Conservation (phyloP, 2,797 vertebrate genomes). For the Eleutherodactylus coqui region DNA sequence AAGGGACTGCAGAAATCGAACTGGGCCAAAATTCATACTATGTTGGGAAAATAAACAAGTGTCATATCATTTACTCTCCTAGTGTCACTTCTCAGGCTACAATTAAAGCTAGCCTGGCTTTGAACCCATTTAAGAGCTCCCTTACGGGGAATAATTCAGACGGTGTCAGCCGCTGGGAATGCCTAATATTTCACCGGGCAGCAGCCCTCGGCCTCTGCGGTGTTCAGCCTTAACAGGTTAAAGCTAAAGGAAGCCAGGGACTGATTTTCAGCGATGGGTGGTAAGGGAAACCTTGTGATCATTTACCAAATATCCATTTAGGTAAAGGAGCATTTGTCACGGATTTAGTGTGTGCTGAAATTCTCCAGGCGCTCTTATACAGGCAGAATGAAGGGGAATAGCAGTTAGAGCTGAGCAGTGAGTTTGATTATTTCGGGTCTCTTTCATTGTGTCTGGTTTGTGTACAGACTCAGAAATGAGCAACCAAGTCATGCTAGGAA, state of each 20-base stretch:
- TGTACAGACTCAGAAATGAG: slow-evolving; percentile 58
- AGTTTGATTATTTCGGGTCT: slow-evolving; percentile 56
- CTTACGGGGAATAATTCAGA: slow-evolving; percentile 61
- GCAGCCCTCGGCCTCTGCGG: slow-evolving; percentile 43
- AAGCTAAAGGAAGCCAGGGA: slow-evolving; percentile 44
- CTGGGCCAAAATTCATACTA: slow-evolving; percentile 39
- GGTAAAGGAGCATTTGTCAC: slow-evolving; percentile 60
- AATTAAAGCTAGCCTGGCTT: slow-evolving; percentile 63
- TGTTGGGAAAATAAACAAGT: slow-evolving; percentile 58
- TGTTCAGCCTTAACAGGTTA: slow-evolving; percentile 56
- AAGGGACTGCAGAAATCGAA: slow-evolving; percentile 26
- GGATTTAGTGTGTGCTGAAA: slow-evolving; percentile 57
- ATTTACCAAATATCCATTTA: slow-evolving; percentile 65
- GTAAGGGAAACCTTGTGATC: slow-evolving; percentile 60
- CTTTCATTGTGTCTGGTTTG: slow-evolving; percentile 59
- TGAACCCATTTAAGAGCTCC: slow-evolving; percentile 63
- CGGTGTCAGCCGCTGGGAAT: slow-evolving; percentile 59
- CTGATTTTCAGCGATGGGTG: slow-evolving; percentile 58
- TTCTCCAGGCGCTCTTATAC: slow-evolving; percentile 56
- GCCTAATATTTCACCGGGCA: slow-evolving; percentile 60
- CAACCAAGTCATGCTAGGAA: slow-evolving; percentile 10
- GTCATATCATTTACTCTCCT: slow-evolving; percentile 58
- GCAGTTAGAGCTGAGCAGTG: slow-evolving; percentile 43
- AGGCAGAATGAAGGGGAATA: slow-evolving; percentile 48
- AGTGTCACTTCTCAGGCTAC: slow-evolving; percentile 62